Evolutionary conservation across 2,888 invertebrate genomes (phyloP).

Genomic region (Limenitis arthemis): DNA sequence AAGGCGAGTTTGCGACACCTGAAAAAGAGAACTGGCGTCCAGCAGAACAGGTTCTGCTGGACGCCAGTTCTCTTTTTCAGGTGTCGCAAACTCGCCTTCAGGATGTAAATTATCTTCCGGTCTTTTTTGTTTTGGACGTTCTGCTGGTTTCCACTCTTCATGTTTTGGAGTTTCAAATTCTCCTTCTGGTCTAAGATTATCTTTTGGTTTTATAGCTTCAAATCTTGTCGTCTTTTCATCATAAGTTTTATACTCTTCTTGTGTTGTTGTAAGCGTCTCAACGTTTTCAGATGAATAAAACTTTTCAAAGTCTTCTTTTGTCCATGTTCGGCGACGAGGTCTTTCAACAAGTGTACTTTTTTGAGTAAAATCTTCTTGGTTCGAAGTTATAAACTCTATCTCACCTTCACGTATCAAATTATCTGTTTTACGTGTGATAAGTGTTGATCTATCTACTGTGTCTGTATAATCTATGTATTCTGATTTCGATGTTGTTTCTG

Average conservation of each 20-base stretch:
- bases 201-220: conserved; percentile 66
- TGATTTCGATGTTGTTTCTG: conserved; percentile 77
- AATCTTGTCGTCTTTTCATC: conserved; percentile 69
- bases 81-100: conserved; percentile 38
- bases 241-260: conserved; percentile 76
- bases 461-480: conserved; percentile 77
- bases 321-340: conserved; percentile 78
- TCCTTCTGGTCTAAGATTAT: conserved; percentile 73
- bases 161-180: conserved; percentile 54
- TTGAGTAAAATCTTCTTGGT: conserved; percentile 74
- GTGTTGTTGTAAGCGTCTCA: conserved; percentile 75
- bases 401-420: conserved; percentile 79
- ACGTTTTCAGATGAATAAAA: conserved; percentile 73
- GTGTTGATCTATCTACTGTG: conserved; percentile 71
- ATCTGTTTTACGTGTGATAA: conserved; percentile 73
- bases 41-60: conserved; percentile 57
- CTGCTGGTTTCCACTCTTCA: conserved; percentile 48
- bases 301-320: conserved; percentile 80
- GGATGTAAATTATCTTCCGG: conserved; percentile 60
- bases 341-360: conserved; percentile 71
- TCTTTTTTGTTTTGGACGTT: conserved; percentile 59
- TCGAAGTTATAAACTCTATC: conserved; percentile 77
- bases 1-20: too few species aligned
- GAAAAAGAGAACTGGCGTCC: too few species aligned
- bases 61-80: conserved; percentile 48